Evolutionary conservation across 2,797 vertebrate genomes (phyloP).

Genomic region (Acestrorhynchus altus): DNA sequence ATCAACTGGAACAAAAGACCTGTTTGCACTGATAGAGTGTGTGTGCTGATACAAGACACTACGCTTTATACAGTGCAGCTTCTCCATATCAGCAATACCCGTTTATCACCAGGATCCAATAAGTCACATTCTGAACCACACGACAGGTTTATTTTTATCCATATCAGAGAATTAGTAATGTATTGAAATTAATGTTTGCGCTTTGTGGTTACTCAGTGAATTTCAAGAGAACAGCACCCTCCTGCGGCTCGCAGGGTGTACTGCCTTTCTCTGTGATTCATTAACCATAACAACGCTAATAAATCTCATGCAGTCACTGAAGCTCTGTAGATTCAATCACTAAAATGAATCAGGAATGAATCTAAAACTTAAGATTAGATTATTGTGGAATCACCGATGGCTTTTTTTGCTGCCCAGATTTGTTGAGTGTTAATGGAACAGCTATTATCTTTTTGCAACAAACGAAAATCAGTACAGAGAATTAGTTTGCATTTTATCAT

Average conservation of each 20-base stretch:
- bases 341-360: not conserved
- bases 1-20: constrained; percentile 46
- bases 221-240: constrained; percentile 74
- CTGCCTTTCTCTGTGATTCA: constrained; percentile 69
- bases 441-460: not conserved
- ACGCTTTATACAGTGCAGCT: not conserved
- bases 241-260: constrained; percentile 80
- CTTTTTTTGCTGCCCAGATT: not conserved
- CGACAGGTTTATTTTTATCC: not conserved
- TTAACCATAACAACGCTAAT: not conserved
- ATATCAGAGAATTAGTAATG: not conserved
- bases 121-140: not conserved
- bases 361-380: not conserved
- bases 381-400: not conserved
- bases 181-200: not conserved
- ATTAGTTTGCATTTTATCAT: too few relatives aligned
- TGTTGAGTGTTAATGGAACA: not conserved
- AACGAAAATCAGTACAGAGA: not conserved
- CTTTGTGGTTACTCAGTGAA: not conserved
- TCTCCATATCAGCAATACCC: not conserved
- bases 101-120: not conserved
- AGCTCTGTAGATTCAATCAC: not conserved
- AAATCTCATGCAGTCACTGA: not conserved
- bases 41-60: not conserved
- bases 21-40: not conserved